Conservation (phyloP, 2,888 invertebrate genomes). For the Elmis aenea region DNA sequence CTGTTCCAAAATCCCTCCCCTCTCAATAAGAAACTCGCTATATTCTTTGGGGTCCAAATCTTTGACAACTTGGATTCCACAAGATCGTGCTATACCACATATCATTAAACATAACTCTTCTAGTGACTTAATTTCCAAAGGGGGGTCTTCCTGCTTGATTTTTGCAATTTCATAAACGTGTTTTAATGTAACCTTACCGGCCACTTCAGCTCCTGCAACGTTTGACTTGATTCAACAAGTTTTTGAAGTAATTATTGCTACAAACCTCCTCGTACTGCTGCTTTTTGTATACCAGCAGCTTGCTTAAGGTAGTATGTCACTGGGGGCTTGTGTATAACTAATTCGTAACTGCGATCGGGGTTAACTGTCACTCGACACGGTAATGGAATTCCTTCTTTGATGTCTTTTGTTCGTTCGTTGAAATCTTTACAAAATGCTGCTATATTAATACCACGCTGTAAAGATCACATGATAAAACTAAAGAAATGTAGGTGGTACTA, state of each 20-base stretch:
- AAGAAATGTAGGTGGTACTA: neutral
- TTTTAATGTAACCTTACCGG: slow-evolving; percentile 88
- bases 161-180: slow-evolving; percentile 97
- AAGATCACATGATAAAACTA: slow-evolving; percentile 32
- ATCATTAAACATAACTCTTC: slow-evolving; percentile 75
- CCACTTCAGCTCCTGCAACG: slow-evolving; percentile 62
- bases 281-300: slow-evolving; percentile 88
- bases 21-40: slow-evolving; percentile 71
- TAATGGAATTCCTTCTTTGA: slow-evolving; percentile 85
- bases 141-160: slow-evolving; percentile 87
- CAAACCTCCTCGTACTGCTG: slow-evolving; percentile 62
- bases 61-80: slow-evolving; percentile 81
- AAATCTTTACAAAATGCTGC: slow-evolving; percentile 97
- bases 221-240: slow-evolving; percentile 3
- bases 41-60: slow-evolving; percentile 77
- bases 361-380: slow-evolving; percentile 78
- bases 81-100: slow-evolving; percentile 69
- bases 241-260: slow-evolving; percentile 4
- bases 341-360: slow-evolving; percentile 78
- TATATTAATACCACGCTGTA: slow-evolving; percentile 91
- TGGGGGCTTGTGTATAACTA: slow-evolving; percentile 85
- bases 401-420: slow-evolving; percentile 83
- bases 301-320: slow-evolving; percentile 83
- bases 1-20: slow-evolving; percentile 63
- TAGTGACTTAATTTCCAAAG: slow-evolving; percentile 57